Evolutionary conservation across 2,797 vertebrate species (phyloP).

Genomic region (Uromys caudimaculatus): DNA sequence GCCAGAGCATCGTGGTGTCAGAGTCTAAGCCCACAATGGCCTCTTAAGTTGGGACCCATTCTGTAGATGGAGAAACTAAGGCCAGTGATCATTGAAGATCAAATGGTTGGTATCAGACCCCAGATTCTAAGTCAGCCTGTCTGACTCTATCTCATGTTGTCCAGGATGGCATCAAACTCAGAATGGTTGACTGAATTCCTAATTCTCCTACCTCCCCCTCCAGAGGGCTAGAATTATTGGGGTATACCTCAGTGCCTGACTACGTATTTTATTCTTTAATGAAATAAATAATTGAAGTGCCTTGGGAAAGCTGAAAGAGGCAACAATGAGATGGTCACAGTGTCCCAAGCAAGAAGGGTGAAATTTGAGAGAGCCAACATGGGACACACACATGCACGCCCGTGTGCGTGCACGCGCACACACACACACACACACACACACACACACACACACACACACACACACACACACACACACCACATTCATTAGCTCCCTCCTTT

Average conservation of each 20-base stretch:
- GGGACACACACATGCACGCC: neutral
- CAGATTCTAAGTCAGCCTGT: neutral
- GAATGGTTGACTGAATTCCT: neutral
- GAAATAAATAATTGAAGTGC: neutral
- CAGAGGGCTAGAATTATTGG: neutral
- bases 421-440: rapidly evolving
- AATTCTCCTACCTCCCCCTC: neutral
- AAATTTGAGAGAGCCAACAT: neutral
- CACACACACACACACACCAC: neutral
- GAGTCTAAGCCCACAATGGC: neutral
- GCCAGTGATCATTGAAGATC: neutral
- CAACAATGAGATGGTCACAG: neutral
- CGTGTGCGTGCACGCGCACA: neutral
- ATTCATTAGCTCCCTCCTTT: neutral
- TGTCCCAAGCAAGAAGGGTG: neutral
- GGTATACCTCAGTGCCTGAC: neutral
- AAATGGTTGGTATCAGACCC: neutral
- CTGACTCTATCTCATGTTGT: neutral
- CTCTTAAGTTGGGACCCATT: neutral
- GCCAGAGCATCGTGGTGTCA: rapidly evolving
- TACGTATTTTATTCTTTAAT: neutral
- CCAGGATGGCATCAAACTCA: neutral
- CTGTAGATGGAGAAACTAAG: conserved; percentile 16
- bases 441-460: neutral
- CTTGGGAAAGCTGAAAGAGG: neutral